These are phyloP conservation scores for Petrophora chlorosata DNA, from an alignment of 2,888 invertebrate genomes.

Conservation along the genomic window DNA sequence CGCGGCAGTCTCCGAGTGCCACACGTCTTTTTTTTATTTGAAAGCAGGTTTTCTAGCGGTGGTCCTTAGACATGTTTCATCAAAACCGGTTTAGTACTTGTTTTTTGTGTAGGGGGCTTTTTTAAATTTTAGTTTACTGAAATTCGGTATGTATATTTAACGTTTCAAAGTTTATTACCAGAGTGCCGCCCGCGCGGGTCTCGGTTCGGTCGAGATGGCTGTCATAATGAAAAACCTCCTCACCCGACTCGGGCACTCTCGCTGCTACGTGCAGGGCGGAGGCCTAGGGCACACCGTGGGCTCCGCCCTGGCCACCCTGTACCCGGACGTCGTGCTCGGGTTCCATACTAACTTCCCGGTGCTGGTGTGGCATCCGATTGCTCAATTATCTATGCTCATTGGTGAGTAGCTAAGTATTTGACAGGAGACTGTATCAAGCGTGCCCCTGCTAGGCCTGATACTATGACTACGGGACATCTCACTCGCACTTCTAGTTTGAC, in stretches of 20 bases:
- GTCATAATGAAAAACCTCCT: constrained; percentile 87
- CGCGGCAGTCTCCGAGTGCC: too few relatives aligned
- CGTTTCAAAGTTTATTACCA: constrained; percentile 38
- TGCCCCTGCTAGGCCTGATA: too few relatives aligned
- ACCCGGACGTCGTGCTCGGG: constrained; percentile 78
- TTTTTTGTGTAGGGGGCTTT: too few relatives aligned
- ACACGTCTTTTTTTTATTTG: too few relatives aligned
- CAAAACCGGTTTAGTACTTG: too few relatives aligned
- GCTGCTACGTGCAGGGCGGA: constrained; percentile 89
- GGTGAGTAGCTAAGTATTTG: too few relatives aligned
- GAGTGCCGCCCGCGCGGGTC: constrained; percentile 82
- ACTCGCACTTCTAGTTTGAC: too few relatives aligned
- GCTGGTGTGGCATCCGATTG: constrained; percentile 45
- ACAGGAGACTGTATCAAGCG: too few relatives aligned
- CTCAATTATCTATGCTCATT: constrained; percentile 56
- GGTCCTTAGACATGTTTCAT: too few relatives aligned
- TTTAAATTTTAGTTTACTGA: too few relatives aligned
- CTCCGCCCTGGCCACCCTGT: constrained; percentile 84
- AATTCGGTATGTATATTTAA: not conserved
- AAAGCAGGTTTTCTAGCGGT: too few relatives aligned
- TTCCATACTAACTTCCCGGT: constrained; percentile 86
- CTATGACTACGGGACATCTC: too few relatives aligned
- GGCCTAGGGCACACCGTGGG: constrained; percentile 88
- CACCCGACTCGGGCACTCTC: constrained; percentile 85
- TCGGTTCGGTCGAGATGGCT: constrained; percentile 82